These are phyloP conservation scores for Hypocryptadius cinnamomeus DNA, from an alignment of 2,113 vertebrate genomes.

Conservation along the genomic window DNA sequence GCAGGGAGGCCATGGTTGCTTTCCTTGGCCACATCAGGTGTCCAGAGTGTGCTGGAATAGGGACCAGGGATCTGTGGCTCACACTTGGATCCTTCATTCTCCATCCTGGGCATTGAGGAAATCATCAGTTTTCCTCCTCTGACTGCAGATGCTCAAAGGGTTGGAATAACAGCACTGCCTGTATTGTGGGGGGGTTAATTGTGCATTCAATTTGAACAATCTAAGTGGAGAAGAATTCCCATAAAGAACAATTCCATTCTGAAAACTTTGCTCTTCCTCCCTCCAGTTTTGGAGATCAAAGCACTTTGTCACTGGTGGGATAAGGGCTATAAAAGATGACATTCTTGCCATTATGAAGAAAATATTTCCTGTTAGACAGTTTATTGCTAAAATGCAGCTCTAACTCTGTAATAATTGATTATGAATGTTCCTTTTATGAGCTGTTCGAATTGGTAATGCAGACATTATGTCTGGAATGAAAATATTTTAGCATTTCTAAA, in stretches of 20 bases:
- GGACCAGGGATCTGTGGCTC: not conserved
- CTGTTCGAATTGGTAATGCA: not conserved
- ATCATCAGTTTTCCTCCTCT: not conserved
- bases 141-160: not conserved
- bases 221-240: not conserved
- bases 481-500: not conserved
- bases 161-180: not conserved
- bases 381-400: conserved; percentile 25
- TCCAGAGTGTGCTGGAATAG: not conserved
- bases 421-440: conserved; percentile 27
- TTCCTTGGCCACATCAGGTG: not conserved
- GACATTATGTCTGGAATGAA: not conserved
- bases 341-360: not conserved
- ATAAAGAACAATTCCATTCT: not conserved
- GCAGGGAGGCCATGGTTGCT: not conserved
- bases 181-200: not conserved
- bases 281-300: not conserved
- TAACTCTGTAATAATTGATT: conserved; percentile 30
- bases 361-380: conserved; percentile 17
- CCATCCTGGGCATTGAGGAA: not conserved
- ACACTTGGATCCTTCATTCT: not conserved
- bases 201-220: not conserved
- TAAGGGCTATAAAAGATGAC: not conserved
- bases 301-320: not conserved
- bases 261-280: not conserved